A percentile compares a stretch with the other conserved stretches of the same genome.
phyloP scores from a whole-genome alignment of 2,888 invertebrate species.

The Rhingia campestris region DNA sequence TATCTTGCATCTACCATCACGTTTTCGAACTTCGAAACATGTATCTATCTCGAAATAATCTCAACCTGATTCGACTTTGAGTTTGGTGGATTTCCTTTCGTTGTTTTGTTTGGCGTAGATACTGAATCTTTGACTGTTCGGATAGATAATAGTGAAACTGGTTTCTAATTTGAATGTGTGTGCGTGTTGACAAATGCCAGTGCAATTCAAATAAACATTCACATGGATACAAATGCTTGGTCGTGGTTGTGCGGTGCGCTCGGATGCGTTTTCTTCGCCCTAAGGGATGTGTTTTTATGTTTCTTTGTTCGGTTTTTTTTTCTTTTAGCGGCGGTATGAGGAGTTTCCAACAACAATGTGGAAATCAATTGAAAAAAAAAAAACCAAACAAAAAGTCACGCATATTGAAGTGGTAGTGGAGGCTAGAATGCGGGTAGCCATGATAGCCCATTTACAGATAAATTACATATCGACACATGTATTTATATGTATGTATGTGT shows the following conservation, averaged over 20 bases:
- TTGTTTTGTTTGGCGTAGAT: not conserved
- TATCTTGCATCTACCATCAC: not conserved
- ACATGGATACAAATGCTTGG: conserved; percentile 5
- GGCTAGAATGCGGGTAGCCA: conserved; percentile 6
- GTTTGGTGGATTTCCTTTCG: not conserved
- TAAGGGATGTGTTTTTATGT: conserved; percentile 37
- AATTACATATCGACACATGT: not conserved
- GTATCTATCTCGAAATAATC: conserved; percentile 7
- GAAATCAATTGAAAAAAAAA: not conserved
- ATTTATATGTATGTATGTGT: not conserved
- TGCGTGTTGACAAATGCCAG: conserved; percentile 27
- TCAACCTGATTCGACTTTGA: not conserved
- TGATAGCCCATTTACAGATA: not conserved
- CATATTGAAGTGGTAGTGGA: not conserved
- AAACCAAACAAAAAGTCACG: conserved; percentile 10
- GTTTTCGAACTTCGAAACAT: not conserved
- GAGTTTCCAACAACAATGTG: conserved; percentile 22
- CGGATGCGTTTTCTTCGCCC: not conserved
- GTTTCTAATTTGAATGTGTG: conserved; percentile 34
- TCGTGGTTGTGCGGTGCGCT: conserved; percentile 49
- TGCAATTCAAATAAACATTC: conserved; percentile 21
- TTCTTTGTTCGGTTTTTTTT: conserved; percentile 40
- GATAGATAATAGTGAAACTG: conserved; percentile 36
- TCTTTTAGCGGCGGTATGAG: conserved; percentile 15
- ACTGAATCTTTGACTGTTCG: not conserved